Conservation (phyloP, 2,113 vertebrate species). For the Canis aureus region DNA sequence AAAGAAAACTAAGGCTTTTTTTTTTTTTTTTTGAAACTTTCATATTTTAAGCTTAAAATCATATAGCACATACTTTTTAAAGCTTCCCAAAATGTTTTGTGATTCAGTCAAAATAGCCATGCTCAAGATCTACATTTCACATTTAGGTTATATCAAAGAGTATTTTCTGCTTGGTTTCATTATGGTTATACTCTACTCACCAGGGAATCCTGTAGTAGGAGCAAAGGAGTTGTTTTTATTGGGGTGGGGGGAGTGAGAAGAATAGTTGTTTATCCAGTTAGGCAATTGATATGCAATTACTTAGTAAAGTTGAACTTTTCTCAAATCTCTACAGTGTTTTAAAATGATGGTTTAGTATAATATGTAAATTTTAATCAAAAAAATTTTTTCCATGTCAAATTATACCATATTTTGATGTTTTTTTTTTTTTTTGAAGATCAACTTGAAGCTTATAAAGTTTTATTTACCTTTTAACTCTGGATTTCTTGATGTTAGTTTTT, state of each 20-base stretch:
- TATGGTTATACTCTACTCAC: not conserved
- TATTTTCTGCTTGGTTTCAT: not conserved
- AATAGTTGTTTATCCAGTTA: not conserved
- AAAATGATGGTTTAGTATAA: not conserved
- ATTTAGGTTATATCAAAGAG: not conserved
- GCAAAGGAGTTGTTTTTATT: not conserved
- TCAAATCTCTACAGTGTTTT: not conserved
- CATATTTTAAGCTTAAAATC: slow-evolving; percentile 16
- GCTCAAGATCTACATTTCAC: not conserved
- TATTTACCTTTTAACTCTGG: not conserved
- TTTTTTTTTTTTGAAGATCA: slow-evolving; percentile 32
- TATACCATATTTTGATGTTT: not conserved
- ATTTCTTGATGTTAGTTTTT: not conserved
- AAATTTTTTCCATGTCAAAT: not conserved
- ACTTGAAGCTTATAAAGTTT: not conserved
- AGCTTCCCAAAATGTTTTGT: slow-evolving; percentile 5
- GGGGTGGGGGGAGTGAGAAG: too few relatives aligned
- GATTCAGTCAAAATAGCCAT: slow-evolving; percentile 11
- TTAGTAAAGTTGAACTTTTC: slow-evolving; percentile 32
- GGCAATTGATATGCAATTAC: not conserved
- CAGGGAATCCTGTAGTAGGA: not conserved
- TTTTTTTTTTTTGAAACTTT: not conserved
- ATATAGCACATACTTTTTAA: not conserved
- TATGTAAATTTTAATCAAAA: not conserved
- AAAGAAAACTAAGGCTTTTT: not conserved